These are phyloP conservation scores for Erpornis zantholeuca DNA, from an alignment of 2,113 vertebrate genomes.

Conservation along the genomic window DNA sequence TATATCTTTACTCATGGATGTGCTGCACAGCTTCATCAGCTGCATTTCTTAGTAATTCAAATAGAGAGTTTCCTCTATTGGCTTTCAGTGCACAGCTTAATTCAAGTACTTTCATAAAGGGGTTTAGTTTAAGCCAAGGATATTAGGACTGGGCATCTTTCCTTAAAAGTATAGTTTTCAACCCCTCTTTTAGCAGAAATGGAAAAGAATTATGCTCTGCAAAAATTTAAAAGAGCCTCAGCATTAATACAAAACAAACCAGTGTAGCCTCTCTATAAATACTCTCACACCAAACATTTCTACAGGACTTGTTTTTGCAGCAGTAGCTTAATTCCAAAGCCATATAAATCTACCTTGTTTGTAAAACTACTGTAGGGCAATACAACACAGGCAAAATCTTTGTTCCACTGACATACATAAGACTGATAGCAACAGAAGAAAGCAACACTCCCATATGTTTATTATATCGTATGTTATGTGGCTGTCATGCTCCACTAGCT, in stretches of 20 bases:
- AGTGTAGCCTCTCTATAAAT: background rate
- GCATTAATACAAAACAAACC: background rate
- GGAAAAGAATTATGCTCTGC: background rate
- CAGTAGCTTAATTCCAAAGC: conserved; percentile 43
- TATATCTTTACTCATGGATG: background rate
- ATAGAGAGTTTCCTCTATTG: background rate
- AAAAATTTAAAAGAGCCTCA: background rate
- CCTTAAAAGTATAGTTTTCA: background rate
- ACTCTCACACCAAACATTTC: conserved; percentile 2
- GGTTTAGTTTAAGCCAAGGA: background rate
- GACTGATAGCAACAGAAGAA: conserved; percentile 6
- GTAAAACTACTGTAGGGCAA: conserved; percentile 44
- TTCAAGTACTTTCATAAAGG: background rate
- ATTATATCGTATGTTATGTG: background rate
- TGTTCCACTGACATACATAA: background rate
- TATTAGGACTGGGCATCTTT: background rate
- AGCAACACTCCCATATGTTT: conserved; percentile 30
- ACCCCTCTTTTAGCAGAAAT: background rate
- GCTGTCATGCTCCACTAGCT: background rate
- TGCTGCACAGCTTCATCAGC: background rate
- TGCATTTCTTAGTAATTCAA: background rate
- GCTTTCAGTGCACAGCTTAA: background rate
- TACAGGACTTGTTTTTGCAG: background rate
- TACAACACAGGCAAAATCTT: background rate
- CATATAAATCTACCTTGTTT: conserved; percentile 44